phyloP scores from a whole-genome alignment of 2,113 vertebrate species.

The Elachura formosa region DNA sequence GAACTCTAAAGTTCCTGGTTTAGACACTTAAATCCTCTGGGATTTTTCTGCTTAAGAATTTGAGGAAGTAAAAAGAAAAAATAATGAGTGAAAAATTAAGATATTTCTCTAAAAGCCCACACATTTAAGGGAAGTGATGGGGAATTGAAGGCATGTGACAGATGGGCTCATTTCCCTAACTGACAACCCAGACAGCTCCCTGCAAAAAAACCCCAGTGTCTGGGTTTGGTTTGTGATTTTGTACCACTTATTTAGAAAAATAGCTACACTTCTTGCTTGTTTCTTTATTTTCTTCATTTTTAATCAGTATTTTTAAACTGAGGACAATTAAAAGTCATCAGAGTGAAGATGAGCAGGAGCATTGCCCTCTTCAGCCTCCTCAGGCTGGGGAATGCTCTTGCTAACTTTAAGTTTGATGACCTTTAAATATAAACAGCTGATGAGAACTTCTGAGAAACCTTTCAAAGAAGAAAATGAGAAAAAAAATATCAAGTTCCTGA shows the following conservation, averaged over 20 bases:
- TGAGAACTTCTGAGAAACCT: background rate
- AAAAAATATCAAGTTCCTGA: background rate
- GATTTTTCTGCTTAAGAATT: background rate
- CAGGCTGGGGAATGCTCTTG: background rate
- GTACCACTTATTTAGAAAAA: background rate
- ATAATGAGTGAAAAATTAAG: background rate
- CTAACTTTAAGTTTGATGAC: background rate
- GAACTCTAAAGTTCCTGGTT: background rate
- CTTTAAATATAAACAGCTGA: background rate
- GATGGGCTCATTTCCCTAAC: slow-evolving; percentile 22
- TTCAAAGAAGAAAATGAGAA: background rate
- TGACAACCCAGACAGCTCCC: slow-evolving; percentile 30
- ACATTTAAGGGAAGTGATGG: background rate
- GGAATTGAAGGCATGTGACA: background rate
- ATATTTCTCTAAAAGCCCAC: slow-evolving; percentile 26
- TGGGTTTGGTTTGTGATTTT: background rate
- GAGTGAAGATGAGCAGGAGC: background rate
- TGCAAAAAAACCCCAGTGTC: background rate
- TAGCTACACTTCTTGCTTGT: background rate
- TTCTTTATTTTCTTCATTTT: background rate
- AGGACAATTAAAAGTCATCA: background rate
- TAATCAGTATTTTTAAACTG: background rate
- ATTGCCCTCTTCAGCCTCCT: background rate
- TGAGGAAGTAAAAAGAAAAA: background rate
- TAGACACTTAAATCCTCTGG: background rate